A percentile compares a stretch with the other conserved stretches of the same genome.
Conservation (phyloP, 2,888 invertebrate genomes). For the Sphinx pinastri region DNA sequence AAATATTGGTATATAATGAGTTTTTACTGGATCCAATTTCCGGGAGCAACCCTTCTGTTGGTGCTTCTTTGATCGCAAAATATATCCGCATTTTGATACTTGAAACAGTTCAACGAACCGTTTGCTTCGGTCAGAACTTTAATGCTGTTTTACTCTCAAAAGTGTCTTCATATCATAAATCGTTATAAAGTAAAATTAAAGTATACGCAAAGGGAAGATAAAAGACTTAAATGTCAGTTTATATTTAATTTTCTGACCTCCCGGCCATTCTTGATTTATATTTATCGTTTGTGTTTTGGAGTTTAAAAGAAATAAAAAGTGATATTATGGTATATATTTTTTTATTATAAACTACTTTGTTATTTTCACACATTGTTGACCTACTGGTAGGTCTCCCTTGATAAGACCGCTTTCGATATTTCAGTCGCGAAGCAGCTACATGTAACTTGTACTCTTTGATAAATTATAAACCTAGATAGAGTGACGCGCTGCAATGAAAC, state of each 20-base stretch:
- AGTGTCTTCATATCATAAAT: background rate
- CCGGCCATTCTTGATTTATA: background rate
- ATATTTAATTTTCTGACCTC: background rate
- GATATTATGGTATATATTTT: background rate
- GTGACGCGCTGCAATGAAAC: too few relatives aligned
- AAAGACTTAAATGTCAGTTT: background rate
- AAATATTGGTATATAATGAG: background rate
- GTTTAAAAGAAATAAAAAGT: background rate
- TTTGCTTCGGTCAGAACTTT: too few relatives aligned
- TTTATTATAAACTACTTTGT: too few relatives aligned
- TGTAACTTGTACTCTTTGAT: too few relatives aligned
- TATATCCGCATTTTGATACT: background rate
- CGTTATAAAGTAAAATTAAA: background rate
- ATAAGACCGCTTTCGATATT: too few relatives aligned
- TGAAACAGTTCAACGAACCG: background rate
- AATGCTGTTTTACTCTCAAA: too few relatives aligned
- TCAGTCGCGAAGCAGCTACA: too few relatives aligned
- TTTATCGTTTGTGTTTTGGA: background rate
- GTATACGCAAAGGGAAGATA: background rate
- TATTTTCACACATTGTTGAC: too few relatives aligned
- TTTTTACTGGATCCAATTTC: background rate
- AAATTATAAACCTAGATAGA: too few relatives aligned
- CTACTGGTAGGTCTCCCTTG: too few relatives aligned
- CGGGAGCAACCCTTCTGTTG: slow-evolving; percentile 2
- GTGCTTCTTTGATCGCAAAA: background rate